Conservation (phyloP, 2,888 invertebrate genomes). For the Athalia circularis region DNA sequence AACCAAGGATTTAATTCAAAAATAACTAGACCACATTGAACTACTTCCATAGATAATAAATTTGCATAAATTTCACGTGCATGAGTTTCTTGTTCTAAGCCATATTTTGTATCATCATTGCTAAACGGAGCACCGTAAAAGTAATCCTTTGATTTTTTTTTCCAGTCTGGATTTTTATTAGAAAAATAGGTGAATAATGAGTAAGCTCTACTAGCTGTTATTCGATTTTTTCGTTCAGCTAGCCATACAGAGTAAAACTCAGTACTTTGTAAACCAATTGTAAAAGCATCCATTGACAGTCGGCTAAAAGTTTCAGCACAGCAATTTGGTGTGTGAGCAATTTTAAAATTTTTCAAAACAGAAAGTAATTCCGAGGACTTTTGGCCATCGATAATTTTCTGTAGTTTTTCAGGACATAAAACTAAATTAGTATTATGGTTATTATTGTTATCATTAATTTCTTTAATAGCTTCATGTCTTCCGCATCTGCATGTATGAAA, state of each 20-base stretch:
- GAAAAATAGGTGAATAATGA: slow-evolving; percentile 35
- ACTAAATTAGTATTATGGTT: slow-evolving; percentile 29
- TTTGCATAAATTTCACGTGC: slow-evolving; percentile 36
- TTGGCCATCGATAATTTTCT: slow-evolving; percentile 10
- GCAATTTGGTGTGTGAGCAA: slow-evolving; percentile 28
- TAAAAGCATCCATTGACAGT: slow-evolving; percentile 10
- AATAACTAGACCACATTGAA: slow-evolving; percentile 43
- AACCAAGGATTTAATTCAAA: slow-evolving; percentile 43
- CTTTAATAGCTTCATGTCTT: slow-evolving; percentile 12
- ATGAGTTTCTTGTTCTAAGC: slow-evolving; percentile 31
- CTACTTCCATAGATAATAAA: slow-evolving; percentile 19
- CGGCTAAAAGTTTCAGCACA: slow-evolving; percentile 19
- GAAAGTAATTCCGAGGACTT: slow-evolving; percentile 32
- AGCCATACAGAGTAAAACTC: slow-evolving; percentile 39
- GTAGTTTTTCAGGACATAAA: slow-evolving; percentile 26
- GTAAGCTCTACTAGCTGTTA: slow-evolving; percentile 40
- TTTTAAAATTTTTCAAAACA: slow-evolving; percentile 18
- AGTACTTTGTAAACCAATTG: slow-evolving; percentile 35
- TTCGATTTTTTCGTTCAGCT: slow-evolving; percentile 34
- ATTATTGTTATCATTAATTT: slow-evolving; percentile 18
- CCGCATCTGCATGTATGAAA: no score
- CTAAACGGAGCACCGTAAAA: slow-evolving; percentile 34
- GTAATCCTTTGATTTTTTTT: slow-evolving; percentile 46
- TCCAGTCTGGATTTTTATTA: slow-evolving; percentile 46
- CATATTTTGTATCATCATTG: slow-evolving; percentile 35